Percentiles rank a stretch among this genome's conserved stretches.
These are phyloP conservation scores for Pseudochaenichthys georgianus DNA, from an alignment of 2,797 vertebrate species.

Conservation along the genomic window DNA sequence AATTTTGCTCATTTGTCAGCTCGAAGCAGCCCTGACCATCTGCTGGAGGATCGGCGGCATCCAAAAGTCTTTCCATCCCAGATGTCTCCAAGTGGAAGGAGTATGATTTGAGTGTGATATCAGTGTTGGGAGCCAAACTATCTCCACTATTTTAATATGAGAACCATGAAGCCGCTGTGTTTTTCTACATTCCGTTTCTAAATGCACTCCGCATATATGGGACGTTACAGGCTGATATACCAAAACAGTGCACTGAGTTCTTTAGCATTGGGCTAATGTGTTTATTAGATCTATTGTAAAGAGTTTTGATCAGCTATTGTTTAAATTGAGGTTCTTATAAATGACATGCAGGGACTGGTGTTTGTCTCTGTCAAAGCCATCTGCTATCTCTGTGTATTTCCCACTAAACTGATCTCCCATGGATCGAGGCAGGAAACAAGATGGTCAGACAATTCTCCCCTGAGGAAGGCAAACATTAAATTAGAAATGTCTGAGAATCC, in stretches of 20 bases:
- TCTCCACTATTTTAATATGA: conserved; percentile 27
- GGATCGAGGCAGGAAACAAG: conserved; percentile 44
- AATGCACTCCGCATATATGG: neutral
- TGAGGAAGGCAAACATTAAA: neutral
- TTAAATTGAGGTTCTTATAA: neutral
- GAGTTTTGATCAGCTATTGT: neutral
- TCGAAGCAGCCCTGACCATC: conserved; percentile 23
- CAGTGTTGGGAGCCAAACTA: conserved; percentile 13
- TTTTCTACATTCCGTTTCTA: neutral
- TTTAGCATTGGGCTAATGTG: neutral
- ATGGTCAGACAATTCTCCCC: conserved; percentile 31
- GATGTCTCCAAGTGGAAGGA: conserved; percentile 41
- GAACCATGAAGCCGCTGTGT: conserved; percentile 7
- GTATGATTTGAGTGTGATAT: conserved; percentile 35
- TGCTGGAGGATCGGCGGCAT: conserved; percentile 26
- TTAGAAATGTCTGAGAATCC: neutral
- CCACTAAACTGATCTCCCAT: conserved; percentile 1
- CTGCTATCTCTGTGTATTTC: conserved; percentile 9
- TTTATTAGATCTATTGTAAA: neutral
- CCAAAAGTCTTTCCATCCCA: conserved; percentile 36
- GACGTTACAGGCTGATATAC: neutral
- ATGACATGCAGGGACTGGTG: neutral
- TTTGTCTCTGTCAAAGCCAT: conserved; percentile 6
- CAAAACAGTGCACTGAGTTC: neutral
- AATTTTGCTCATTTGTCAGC: conserved; percentile 8